Conservation (phyloP, 2,797 vertebrate species). For the Taenioides sp. region DNA sequence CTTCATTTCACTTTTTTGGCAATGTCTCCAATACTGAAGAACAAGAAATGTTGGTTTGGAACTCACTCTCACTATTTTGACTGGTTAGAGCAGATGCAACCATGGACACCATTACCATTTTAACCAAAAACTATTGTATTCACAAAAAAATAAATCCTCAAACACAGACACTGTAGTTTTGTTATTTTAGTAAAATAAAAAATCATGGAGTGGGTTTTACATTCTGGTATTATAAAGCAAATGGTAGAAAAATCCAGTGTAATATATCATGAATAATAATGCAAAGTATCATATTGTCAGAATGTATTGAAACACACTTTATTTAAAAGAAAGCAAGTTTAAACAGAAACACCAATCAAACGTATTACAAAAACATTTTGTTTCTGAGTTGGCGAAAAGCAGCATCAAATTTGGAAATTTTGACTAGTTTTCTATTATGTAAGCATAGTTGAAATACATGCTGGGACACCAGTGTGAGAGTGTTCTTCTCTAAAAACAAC, state of each 20-base stretch:
- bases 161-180: too few relatives aligned
- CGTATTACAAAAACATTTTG: not conserved
- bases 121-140: too few relatives aligned
- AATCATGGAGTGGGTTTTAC: too few relatives aligned
- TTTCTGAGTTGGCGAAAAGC: not conserved
- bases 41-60: not conserved
- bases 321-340: too few relatives aligned
- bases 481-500: constrained; percentile 18
- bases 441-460: constrained; percentile 14
- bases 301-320: too few relatives aligned
- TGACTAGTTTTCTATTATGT: not conserved
- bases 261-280: not conserved
- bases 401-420: not conserved
- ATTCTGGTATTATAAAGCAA: too few relatives aligned
- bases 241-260: not conserved
- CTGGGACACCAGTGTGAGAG: not conserved
- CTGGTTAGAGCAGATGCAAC: not conserved
- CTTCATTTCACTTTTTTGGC: not conserved
- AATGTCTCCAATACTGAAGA: not conserved
- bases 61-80: not conserved
- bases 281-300: not conserved
- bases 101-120: too few relatives aligned
- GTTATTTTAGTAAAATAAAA: too few relatives aligned
- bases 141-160: too few relatives aligned
- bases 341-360: too few relatives aligned